phyloP scores from a whole-genome alignment of 2,797 vertebrate genomes.

The Girardinus metallicus region DNA sequence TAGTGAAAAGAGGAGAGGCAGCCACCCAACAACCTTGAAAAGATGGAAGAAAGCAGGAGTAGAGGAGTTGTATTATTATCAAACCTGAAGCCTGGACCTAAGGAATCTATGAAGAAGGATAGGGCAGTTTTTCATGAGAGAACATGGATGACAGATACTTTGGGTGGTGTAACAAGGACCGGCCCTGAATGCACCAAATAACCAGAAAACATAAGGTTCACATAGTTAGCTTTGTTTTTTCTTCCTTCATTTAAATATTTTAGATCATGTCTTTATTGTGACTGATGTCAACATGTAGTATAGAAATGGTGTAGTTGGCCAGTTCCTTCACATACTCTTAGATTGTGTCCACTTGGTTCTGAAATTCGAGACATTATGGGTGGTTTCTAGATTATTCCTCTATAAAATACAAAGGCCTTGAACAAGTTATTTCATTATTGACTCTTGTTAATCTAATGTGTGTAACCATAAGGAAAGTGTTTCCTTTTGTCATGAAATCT shows the following conservation, averaged over 20 bases:
- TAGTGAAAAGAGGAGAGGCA: constrained; percentile 70
- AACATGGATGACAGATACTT: background rate
- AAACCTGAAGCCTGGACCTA: constrained; percentile 52
- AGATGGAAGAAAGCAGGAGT: constrained; percentile 63
- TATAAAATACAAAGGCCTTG: background rate
- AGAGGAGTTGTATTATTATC: constrained; percentile 57
- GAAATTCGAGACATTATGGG: background rate
- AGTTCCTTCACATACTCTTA: background rate
- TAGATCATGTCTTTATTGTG: background rate
- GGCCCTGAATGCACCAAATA: background rate
- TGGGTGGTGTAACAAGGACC: background rate
- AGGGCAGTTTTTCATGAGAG: constrained; percentile 26
- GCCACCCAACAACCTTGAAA: constrained; percentile 77
- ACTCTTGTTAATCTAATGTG: background rate
- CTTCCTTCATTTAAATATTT: background rate
- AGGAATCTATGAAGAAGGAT: constrained; percentile 43
- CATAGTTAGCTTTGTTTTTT: background rate
- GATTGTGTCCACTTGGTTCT: background rate
- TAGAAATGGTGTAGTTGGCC: background rate
- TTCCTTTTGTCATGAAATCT: background rate
- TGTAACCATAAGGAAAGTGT: background rate
- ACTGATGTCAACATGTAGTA: background rate
- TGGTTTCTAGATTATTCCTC: background rate
- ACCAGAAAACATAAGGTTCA: background rate
- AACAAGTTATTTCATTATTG: background rate